phyloP scores from a whole-genome alignment of 2,113 vertebrate genomes.

The Ictalurus punctatus region DNA sequence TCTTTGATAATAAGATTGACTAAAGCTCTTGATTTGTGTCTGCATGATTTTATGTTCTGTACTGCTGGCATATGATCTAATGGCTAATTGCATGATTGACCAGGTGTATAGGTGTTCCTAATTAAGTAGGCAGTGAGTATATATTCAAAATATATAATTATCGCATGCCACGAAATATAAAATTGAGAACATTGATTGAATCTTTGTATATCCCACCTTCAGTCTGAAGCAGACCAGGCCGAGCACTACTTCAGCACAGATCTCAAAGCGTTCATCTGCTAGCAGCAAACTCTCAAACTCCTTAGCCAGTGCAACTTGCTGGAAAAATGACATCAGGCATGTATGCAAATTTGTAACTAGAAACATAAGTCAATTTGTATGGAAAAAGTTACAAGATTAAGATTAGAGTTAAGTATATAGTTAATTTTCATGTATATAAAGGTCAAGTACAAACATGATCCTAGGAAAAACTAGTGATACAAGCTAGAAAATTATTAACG shows the following conservation, averaged over 20 bases:
- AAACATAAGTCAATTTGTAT: neutral
- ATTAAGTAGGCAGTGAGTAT: too few relatives aligned
- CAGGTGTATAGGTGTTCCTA: too few relatives aligned
- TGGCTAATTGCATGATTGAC: too few relatives aligned
- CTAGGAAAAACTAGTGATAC: neutral
- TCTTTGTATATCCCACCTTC: constrained; percentile 77
- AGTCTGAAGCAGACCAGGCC: constrained; percentile 95
- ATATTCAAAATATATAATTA: neutral
- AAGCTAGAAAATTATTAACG: neutral
- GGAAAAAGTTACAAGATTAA: neutral
- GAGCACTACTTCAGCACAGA: constrained; percentile 85
- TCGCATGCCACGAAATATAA: too few relatives aligned
- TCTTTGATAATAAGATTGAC: too few relatives aligned
- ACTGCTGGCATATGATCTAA: too few relatives aligned
- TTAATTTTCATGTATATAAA: neutral
- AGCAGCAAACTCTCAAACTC: constrained; percentile 85
- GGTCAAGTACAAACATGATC: neutral
- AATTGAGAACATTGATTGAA: neutral
- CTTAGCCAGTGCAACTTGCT: constrained; percentile 87
- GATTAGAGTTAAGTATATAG: neutral
- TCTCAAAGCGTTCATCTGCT: constrained; percentile 87
- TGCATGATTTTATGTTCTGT: neutral
- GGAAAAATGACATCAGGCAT: constrained; percentile 38
- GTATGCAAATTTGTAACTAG: neutral
- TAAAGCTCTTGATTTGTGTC: too few relatives aligned